Evolutionary conservation across 2,797 vertebrate species (phyloP), one percentile per base, ranked within the genome.

Genomic region (Syndactyla subalaris): DNA sequence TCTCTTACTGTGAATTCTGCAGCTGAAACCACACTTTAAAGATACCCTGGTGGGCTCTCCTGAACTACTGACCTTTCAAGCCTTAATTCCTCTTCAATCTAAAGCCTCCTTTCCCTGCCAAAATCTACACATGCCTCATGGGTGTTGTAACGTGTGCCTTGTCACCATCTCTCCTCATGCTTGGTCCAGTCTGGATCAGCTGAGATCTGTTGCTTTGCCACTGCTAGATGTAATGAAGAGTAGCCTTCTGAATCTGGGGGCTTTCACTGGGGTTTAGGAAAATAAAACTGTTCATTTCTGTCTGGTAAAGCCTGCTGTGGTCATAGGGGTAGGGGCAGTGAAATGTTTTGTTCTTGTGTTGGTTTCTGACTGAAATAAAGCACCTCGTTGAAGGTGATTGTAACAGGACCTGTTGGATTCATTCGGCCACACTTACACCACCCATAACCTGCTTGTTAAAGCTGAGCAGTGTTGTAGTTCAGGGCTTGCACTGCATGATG

Each of bases 351-450:
- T 78, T 62, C 55, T 79, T 57, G 45, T 10, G 1, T 30, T 73
- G 41, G 18, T 82, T 92, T 86, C 55, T 59, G 51, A 63, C 19
- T 59, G 91, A 73, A 95, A 92, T 92, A 93, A 93, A 88, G 57
- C 16, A 22, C 29, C 39, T 52, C 4, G 14, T 24, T 61, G 83
- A 79, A 88, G 74, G 55, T 27, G 76, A 36, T 38, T 63, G n/a
- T 41, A 85, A 34, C 34, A 21, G 80, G 52, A 39, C 5, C 23
- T 12, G 22, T 7, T 78, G 82, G 79, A 68, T 73, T 93, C 55
- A 10, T 67, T 73, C 63, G 36, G 66, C 59, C 58, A 32, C 55
- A 2, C 49, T 65, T 20, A 19, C 3, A 46, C 54, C 30, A 1
- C 0, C 1, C 9, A 0, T 1, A 29, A 24, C 43, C 23, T 5